Percentiles rank a stretch among this genome's conserved stretches.
These are phyloP conservation scores for Myotis lucifugus DNA, from an alignment of 2,113 vertebrate genomes.

Conservation along the genomic window DNA sequence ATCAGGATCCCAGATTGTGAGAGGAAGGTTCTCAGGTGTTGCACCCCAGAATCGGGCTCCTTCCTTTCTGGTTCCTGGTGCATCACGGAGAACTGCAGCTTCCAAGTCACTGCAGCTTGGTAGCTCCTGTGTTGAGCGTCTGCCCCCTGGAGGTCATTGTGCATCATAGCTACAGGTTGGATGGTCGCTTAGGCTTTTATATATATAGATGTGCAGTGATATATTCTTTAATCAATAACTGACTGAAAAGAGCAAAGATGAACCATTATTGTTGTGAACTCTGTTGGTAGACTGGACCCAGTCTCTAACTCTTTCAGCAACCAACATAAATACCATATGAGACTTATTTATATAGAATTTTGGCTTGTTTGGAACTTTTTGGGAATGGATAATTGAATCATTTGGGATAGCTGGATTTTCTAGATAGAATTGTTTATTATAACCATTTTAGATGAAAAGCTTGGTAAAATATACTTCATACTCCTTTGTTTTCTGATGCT, in stretches of 20 bases:
- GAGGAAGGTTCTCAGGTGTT: too few relatives aligned
- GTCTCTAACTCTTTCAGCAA: not conserved
- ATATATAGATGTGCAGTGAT: not conserved
- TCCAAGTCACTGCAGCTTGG: too few relatives aligned
- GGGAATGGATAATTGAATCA: not conserved
- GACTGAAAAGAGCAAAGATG: not conserved
- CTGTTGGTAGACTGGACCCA: not conserved
- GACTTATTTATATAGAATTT: not conserved
- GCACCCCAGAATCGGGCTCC: too few relatives aligned
- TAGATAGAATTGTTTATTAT: conserved; percentile 5
- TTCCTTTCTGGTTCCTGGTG: too few relatives aligned
- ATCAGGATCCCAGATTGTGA: too few relatives aligned
- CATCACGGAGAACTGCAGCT: too few relatives aligned
- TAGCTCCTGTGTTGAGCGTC: too few relatives aligned
- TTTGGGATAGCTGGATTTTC: conserved; percentile 24
- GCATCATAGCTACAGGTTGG: too few relatives aligned
- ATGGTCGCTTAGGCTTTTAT: too few relatives aligned
- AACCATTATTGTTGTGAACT: not conserved
- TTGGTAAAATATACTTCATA: not conserved
- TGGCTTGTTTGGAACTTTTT: not conserved
- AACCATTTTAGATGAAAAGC: not conserved
- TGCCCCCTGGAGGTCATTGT: too few relatives aligned
- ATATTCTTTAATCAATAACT: conserved; percentile 1
- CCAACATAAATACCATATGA: not conserved
- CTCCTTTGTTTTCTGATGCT: not conserved